Base-by-base conservation (phyloP, 2,113 vertebrate species). In the Tenrec ecaudatus region DNA sequence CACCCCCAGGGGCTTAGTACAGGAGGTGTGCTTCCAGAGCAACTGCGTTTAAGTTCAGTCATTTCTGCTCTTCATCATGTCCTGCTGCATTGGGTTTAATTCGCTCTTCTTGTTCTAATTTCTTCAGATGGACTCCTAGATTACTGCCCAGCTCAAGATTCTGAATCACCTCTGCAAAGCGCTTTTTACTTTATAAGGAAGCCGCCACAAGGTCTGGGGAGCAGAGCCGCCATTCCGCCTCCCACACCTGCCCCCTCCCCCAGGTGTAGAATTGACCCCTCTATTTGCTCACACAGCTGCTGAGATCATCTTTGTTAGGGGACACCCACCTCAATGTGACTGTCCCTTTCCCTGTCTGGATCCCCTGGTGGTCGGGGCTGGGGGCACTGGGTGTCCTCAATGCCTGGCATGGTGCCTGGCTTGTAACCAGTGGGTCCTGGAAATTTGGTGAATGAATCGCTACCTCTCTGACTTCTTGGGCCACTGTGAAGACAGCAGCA, bases 361-460 rank as follows among this genome's bases (percentile, higher is more conserved):
- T 19, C 5, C 23, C n/a, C 68, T 31, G 36, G 14, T 29, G 6
- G 57, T 15, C 64, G 58, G 14, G 22, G 68, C 8, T 6, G 36
- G 23, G 36, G 69, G 31, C 16, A 25, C 78, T 2, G 22, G 6
- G 14, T 47, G 14, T 82, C 23, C 16, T 16, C 1, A 2, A 14
- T 3, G 16, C 14, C 68, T 27, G 36, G 57, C 69, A 8, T 0
- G 6, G 14, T 36, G 22, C 90, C 62, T n/a, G 3, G 8, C 0
- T 5, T 25, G 47, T 17, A 60, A 58, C 15, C 2, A n/a, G 11
- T 0, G 0, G 1, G 29, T 33, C 2, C 73, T 7, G 22, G 7
- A 82, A 33, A 78, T 57, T 36, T 79, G 88, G 31, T 62, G 78
- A 89, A 53, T 33, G 53, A 31, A 40, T 9, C 19, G 8, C 4